A percentile compares a stretch with the other conserved stretches of the same genome.
Evolutionary conservation across 2,888 invertebrate genomes (phyloP).

Genomic region (Polyommatus iphigenia): DNA sequence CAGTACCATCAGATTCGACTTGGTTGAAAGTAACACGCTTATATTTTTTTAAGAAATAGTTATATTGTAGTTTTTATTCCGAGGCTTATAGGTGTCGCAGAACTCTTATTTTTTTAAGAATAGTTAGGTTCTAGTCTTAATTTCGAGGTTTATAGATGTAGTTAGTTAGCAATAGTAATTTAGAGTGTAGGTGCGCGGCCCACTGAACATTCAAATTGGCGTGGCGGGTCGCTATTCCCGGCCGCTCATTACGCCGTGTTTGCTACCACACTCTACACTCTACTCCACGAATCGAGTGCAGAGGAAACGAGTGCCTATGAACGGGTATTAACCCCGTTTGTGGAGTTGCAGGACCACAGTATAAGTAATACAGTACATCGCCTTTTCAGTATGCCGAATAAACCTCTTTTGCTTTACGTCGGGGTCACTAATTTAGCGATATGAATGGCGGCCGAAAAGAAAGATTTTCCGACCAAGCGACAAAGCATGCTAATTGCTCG

Average conservation of each 20-base stretch:
- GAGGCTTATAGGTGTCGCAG: too few relatives aligned
- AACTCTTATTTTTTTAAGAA: too few relatives aligned
- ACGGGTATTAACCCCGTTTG: slow-evolving; percentile 52
- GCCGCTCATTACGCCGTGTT: slow-evolving; percentile 66
- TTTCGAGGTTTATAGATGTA: not conserved
- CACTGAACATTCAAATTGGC: slow-evolving; percentile 73
- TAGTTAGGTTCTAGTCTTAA: not conserved
- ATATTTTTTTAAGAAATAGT: not conserved
- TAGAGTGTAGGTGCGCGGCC: slow-evolving; percentile 67
- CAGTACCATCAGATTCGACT: not conserved
- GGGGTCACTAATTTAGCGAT: too few relatives aligned
- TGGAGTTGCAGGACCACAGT: slow-evolving; percentile 34
- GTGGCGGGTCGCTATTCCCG: slow-evolving; percentile 58
- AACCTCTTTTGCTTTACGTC: too few relatives aligned
- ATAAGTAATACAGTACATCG: not conserved
- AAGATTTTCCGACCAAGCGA: too few relatives aligned
- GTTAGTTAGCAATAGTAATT: slow-evolving; percentile 58
- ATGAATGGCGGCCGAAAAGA: too few relatives aligned
- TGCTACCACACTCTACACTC: slow-evolving; percentile 53
- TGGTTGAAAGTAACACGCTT: not conserved
- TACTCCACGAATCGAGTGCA: slow-evolving; percentile 58
- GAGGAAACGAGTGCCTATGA: slow-evolving; percentile 63
- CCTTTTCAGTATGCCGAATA: not conserved
- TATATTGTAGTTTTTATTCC: too few relatives aligned
- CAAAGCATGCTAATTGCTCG: too few relatives aligned